Evolutionary conservation across 2,797 vertebrate genomes (phyloP).

Genomic region (Acipenser oxyrinchus): DNA sequence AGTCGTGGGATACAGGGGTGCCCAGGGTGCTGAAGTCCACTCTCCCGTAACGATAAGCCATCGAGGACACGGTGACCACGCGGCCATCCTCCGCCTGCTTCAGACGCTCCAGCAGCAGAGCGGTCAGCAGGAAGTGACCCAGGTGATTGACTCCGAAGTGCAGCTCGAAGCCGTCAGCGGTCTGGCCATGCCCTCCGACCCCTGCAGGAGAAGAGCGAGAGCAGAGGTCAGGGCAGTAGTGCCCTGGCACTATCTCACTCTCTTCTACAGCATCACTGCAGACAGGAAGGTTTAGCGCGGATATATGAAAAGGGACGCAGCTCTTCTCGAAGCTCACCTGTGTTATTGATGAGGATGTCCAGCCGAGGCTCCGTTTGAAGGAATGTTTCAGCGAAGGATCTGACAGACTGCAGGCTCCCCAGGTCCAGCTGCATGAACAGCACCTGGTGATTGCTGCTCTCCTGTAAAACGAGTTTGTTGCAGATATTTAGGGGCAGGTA

Average conservation of each 20-base stretch:
- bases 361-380: constrained; percentile 72
- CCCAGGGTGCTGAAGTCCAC: constrained; percentile 58
- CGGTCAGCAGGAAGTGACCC: constrained; percentile 82
- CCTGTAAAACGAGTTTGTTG: constrained; percentile 44
- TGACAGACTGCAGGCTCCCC: constrained; percentile 70
- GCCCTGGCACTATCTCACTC: not conserved
- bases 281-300: not conserved
- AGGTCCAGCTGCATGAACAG: constrained; percentile 80
- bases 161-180: constrained; percentile 67
- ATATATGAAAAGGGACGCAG: too few relatives aligned
- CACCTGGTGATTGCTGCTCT: constrained; percentile 71
- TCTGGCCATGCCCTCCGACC: constrained; percentile 52
- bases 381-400: constrained; percentile 69
- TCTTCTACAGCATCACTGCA: not conserved
- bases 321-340: constrained; percentile 52
- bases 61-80: constrained; percentile 68
- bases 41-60: constrained; percentile 54
- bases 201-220: constrained; percentile 42
- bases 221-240: not conserved
- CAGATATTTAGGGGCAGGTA: not conserved
- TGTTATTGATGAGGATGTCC: constrained; percentile 87
- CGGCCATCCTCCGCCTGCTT: constrained; percentile 63
- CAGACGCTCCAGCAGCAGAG: constrained; percentile 72
- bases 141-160: constrained; percentile 82
- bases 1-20: constrained; percentile 38